Base-by-base conservation (phyloP, 2,797 vertebrate genomes). In the Platalea minor region DNA sequence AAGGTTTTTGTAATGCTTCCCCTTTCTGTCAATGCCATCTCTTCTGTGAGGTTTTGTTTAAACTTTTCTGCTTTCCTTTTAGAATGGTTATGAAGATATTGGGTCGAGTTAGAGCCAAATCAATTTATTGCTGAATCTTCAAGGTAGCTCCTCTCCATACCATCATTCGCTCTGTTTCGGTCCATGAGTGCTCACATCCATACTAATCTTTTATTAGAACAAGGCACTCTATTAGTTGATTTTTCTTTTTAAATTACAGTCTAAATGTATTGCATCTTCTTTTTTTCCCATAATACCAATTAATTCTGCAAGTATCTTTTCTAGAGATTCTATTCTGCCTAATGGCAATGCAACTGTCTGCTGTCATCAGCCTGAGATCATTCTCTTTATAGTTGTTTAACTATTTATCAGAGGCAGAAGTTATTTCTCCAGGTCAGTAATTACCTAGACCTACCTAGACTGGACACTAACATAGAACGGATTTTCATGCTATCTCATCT, bases 341-440 rank as follows among this genome's bases (percentile, higher is more conserved):
- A 41, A 26, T 88, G 79, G 85, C 81, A 70, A 0, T 39, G 59
- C 43, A 73, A 9, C 51, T 60, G 25, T 56, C 59, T 78, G 67
- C 80, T 88, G 60, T 65, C 60, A 50, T 64, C 85, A 88, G 53
- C 39, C 85, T 20, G 73, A 93, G 57, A 28, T 70, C 4, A 2
- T 73, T 84, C 46, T 88, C 46, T 56, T 73, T 33, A 9, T 31
- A 50, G 29, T 77, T 92, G 78, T 92, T 94, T 90, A 92, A 87
- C 51, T 88, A 26, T 92, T 97, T 93, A 94, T 74, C 86, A 90
- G 85, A 56, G 91, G 63, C 83, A 94, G 72, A 88, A 94, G 73
- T 94, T 89, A 11, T 13, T 96, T 92, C 79, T 95, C 64, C 69
- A 51, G 73, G 91, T 96, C 86, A 91, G 56, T 91, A 92, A 75